phyloP scores from a whole-genome alignment of 2,888 invertebrate species.

The Scrobipalpa atriplicella region DNA sequence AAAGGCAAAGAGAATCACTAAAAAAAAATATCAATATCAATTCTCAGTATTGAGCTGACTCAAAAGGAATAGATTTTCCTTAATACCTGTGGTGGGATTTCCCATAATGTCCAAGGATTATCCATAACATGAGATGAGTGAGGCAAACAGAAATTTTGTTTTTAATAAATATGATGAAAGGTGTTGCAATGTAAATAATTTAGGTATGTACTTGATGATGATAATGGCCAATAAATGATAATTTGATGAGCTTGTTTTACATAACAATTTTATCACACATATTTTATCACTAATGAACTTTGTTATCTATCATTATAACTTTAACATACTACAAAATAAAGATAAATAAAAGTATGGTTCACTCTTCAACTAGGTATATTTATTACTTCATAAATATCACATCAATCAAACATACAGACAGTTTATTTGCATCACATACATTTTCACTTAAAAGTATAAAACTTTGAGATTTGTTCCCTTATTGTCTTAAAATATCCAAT shows the following conservation, averaged over 20 bases:
- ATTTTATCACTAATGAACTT: neutral
- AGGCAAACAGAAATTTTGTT: neutral
- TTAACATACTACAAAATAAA: slow-evolving; percentile 31
- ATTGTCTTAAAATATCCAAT: slow-evolving; percentile 36
- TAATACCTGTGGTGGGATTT: neutral
- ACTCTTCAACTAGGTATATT: slow-evolving; percentile 40
- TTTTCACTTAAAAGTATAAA: slow-evolving; percentile 40
- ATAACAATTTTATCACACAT: neutral
- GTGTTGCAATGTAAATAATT: neutral
- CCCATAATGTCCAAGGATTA: neutral
- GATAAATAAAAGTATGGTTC: slow-evolving; percentile 33
- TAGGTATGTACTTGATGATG: neutral
- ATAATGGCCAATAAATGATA: neutral
- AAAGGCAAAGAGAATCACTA: too few species aligned
- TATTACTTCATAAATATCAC: slow-evolving; percentile 49
- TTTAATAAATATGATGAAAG: neutral
- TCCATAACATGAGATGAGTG: neutral
- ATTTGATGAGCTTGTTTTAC: neutral
- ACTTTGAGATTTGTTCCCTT: slow-evolving; percentile 61
- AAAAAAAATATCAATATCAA: too few species aligned
- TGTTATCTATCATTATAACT: neutral
- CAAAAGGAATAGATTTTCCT: neutral
- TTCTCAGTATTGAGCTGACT: neutral
- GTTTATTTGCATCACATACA: slow-evolving; percentile 31
- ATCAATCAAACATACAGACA: slow-evolving; percentile 38